Conservation (phyloP, 2,113 vertebrate species). For the Mystacornis crossleyi region DNA sequence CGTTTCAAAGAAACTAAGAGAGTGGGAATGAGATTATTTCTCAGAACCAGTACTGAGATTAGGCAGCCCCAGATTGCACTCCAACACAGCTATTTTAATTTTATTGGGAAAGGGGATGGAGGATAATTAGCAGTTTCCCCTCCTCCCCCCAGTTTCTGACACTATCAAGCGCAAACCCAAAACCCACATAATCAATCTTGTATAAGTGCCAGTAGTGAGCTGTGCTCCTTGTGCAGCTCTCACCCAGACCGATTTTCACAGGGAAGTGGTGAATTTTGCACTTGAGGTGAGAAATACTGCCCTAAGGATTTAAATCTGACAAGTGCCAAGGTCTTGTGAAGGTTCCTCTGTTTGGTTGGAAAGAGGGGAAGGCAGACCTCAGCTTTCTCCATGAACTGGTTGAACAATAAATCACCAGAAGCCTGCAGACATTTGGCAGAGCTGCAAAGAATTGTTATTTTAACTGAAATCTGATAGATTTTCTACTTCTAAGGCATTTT, state of each 20-base stretch:
- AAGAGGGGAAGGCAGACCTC: slow-evolving; percentile 28
- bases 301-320: slow-evolving; percentile 67
- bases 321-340: slow-evolving; percentile 63
- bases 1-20: slow-evolving; percentile 25
- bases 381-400: background rate
- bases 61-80: background rate
- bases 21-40: slow-evolving; percentile 22
- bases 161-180: background rate
- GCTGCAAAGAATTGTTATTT: slow-evolving; percentile 58
- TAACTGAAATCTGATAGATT: slow-evolving; percentile 63
- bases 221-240: background rate
- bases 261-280: slow-evolving; percentile 73
- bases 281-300: slow-evolving; percentile 68
- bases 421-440: slow-evolving; percentile 53
- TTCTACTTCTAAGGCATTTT: slow-evolving; percentile 47
- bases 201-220: background rate
- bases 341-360: slow-evolving; percentile 47
- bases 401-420: slow-evolving; percentile 51
- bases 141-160: background rate
- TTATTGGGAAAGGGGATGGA: background rate
- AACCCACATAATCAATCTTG: slow-evolving; percentile 33
- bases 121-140: background rate
- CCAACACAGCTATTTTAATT: background rate
- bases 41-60: background rate
- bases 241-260: slow-evolving; percentile 34